Percentiles rank a stretch among this genome's conserved stretches.
These are phyloP conservation scores for Pelochelys cantorii DNA, from an alignment of 2,797 vertebrate genomes.

Conservation along the genomic window DNA sequence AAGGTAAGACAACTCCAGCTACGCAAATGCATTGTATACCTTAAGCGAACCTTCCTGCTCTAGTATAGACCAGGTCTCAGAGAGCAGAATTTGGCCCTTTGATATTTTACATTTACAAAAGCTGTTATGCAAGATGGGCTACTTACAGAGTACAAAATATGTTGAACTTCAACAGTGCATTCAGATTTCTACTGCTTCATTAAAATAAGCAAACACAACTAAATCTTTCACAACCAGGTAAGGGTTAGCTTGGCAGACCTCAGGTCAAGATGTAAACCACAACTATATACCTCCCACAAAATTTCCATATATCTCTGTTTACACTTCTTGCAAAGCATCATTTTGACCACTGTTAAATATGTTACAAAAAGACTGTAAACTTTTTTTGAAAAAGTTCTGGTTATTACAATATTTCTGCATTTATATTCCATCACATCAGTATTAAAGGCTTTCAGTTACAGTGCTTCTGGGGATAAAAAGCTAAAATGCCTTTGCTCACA, in stretches of 20 bases:
- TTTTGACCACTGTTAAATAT: conserved; percentile 83
- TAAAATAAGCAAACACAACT: conserved; percentile 31
- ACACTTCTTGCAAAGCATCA: conserved; percentile 78
- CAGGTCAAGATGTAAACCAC: conserved; percentile 47
- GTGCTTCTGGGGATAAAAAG: conserved; percentile 86
- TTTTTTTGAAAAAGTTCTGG: conserved; percentile 82
- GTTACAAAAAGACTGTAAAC: conserved; percentile 85
- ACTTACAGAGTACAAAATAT: rapidly evolving
- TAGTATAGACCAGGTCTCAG: neutral
- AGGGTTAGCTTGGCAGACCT: conserved; percentile 49
- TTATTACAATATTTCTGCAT: conserved; percentile 88
- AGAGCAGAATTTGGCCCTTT: neutral
- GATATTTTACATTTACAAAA: neutral
- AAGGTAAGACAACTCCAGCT: too few relatives aligned
- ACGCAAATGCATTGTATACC: too few relatives aligned
- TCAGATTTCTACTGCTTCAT: neutral
- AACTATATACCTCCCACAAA: conserved; percentile 69
- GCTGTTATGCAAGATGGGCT: neutral
- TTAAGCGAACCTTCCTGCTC: too few relatives aligned
- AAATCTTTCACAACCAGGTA: conserved; percentile 35
- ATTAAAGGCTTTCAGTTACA: conserved; percentile 87
- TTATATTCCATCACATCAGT: conserved; percentile 87
- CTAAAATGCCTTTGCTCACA: conserved; percentile 88
- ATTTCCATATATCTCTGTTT: conserved; percentile 82
- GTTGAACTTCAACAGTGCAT: neutral